phyloP scores from a whole-genome alignment of 2,888 invertebrate genomes.

The Sipunculus nudus region DNA sequence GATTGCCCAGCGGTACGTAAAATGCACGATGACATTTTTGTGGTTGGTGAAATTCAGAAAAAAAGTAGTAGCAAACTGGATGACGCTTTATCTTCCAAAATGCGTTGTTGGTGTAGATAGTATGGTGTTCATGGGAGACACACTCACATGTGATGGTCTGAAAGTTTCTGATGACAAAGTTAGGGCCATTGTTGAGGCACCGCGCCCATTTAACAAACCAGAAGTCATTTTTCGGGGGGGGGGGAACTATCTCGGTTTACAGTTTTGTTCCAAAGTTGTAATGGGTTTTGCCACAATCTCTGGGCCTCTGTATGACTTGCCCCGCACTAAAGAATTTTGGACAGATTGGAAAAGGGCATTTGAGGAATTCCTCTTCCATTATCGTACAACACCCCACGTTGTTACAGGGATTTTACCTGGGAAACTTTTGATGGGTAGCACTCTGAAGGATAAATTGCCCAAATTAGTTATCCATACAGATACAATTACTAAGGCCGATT shows the following conservation, averaged over 20 bases:
- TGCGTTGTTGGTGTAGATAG: not conserved
- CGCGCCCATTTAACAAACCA: conserved; percentile 39
- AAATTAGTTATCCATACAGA: too few species aligned
- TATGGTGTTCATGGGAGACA: conserved; percentile 19
- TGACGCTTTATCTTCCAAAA: conserved; percentile 6
- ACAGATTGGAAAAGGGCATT: too few species aligned
- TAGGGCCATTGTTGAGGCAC: conserved; percentile 30
- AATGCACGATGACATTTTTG: conserved; percentile 11
- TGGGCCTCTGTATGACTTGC: conserved; percentile 2
- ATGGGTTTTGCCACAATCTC: conserved; percentile 2
- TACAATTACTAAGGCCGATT: too few species aligned
- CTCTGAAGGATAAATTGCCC: too few species aligned
- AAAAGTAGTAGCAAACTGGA: conserved; percentile 9
- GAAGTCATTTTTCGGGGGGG: conserved; percentile 46
- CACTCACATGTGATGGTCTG: conserved; percentile 6
- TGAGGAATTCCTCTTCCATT: too few species aligned
- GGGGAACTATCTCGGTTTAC: too few species aligned
- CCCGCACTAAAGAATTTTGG: not conserved
- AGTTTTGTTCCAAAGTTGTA: conserved; percentile 4
- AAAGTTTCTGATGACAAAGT: conserved; percentile 4
- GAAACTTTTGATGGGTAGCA: too few species aligned
- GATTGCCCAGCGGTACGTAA: conserved; percentile 8
- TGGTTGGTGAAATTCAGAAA: not conserved
- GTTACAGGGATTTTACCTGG: too few species aligned
- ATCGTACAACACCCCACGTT: too few species aligned